These are phyloP conservation scores for Gymnosoma rotundatum DNA, from an alignment of 2,888 invertebrate species.

Conservation along the genomic window DNA sequence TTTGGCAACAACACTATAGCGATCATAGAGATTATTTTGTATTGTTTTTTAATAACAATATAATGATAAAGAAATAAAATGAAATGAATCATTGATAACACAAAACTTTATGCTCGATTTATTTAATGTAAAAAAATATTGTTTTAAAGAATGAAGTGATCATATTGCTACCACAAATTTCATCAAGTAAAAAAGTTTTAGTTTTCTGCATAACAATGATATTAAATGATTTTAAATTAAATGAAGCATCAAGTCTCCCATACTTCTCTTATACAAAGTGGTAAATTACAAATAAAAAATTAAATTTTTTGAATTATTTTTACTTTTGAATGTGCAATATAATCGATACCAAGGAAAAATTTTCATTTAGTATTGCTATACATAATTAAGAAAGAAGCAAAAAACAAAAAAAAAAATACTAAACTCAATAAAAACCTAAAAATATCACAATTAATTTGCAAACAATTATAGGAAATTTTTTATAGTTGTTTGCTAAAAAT, in stretches of 20 bases:
- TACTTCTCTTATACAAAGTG: slow-evolving; percentile 38
- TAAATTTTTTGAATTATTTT: slow-evolving; percentile 55
- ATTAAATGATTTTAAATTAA: too few species aligned
- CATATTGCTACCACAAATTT: too few species aligned
- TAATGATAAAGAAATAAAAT: too few species aligned
- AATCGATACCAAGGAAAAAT: slow-evolving; percentile 70
- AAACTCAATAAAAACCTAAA: slow-evolving; percentile 64
- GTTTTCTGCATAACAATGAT: too few species aligned
- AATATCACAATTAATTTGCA: slow-evolving; percentile 65
- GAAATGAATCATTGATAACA: too few species aligned
- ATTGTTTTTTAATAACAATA: too few species aligned
- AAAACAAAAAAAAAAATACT: slow-evolving; percentile 48
- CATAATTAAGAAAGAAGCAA: slow-evolving; percentile 61
- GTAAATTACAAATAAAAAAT: slow-evolving; percentile 59
- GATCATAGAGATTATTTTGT: too few species aligned
- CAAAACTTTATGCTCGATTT: too few species aligned
- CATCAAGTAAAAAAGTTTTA: too few species aligned
- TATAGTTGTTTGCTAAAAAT: slow-evolving; percentile 65
- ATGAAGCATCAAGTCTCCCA: slow-evolving; percentile 10
- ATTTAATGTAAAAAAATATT: too few species aligned
- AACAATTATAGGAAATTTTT: slow-evolving; percentile 68
- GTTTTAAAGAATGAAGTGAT: too few species aligned
- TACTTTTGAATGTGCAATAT: slow-evolving; percentile 59
- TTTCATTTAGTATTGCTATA: slow-evolving; percentile 63
- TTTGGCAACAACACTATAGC: too few species aligned